Evolutionary conservation across 2,113 vertebrate genomes (phyloP).

Genomic region (Phalacrocorax pelagicus): DNA sequence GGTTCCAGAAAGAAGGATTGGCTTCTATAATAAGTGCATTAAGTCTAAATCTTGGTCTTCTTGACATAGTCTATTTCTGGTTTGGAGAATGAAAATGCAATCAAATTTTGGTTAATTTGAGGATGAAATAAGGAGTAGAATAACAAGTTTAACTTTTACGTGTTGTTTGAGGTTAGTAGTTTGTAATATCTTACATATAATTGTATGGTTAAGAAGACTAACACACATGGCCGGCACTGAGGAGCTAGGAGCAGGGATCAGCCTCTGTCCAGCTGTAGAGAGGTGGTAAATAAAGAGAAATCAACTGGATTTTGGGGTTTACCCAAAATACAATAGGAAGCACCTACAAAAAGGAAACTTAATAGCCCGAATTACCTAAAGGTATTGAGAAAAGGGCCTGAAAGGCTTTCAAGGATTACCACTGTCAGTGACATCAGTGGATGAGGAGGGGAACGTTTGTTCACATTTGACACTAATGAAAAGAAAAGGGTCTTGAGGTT

Average conservation of each 20-base stretch:
- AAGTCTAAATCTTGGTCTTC: neutral
- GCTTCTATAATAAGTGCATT: neutral
- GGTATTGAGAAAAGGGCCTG: neutral
- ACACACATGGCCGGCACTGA: neutral
- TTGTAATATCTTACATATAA: neutral
- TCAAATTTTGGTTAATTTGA: neutral
- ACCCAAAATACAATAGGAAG: neutral
- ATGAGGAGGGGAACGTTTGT: neutral
- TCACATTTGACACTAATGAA: neutral
- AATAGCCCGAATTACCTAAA: neutral
- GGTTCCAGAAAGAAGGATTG: neutral
- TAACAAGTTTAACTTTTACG: neutral
- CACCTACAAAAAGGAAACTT: neutral
- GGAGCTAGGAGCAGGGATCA: neutral
- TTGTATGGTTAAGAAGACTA: no score
- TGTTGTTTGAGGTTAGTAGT: neutral
- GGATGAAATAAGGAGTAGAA: neutral
- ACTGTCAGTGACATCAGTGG: neutral
- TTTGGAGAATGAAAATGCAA: neutral
- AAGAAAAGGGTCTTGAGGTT: fast-evolving
- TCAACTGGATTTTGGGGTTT: neutral
- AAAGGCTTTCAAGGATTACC: neutral
- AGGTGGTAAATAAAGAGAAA: neutral
- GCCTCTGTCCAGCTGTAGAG: neutral
- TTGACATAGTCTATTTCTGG: neutral